A percentile compares a stretch with the other conserved stretches of the same genome.
These are phyloP conservation scores for Dichetophora obliterata DNA, from an alignment of 2,888 invertebrate species.

Conservation along the genomic window DNA sequence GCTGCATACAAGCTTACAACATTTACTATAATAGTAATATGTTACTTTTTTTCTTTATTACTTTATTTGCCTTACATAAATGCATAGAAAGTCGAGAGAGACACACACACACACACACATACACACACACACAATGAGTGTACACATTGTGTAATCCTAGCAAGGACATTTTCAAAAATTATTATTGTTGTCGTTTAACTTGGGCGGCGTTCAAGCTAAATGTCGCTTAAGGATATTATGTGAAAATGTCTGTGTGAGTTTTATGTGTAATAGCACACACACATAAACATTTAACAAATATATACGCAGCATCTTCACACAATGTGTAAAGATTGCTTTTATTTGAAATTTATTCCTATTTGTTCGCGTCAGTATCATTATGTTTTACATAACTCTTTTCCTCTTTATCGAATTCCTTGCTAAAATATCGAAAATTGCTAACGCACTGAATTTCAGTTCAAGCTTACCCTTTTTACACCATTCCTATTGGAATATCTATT, in stretches of 20 bases:
- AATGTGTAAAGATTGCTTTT: constrained; percentile 3
- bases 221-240: constrained; percentile 18
- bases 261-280: neutral
- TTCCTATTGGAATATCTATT: too few relatives aligned
- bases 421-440: too few relatives aligned
- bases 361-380: too few relatives aligned
- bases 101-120: neutral
- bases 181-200: neutral
- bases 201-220: constrained; percentile 15
- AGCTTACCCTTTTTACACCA: too few relatives aligned
- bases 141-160: neutral
- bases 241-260: neutral
- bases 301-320: neutral
- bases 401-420: too few relatives aligned
- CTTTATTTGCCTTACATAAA: constrained; percentile 20
- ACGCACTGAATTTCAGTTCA: too few relatives aligned
- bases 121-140: neutral
- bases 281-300: too few relatives aligned
- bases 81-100: constrained; percentile 1
- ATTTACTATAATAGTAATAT: neutral
- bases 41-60: too few relatives aligned
- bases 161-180: constrained; percentile 6
- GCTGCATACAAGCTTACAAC: neutral
- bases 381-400: too few relatives aligned
- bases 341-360: neutral